Evolutionary conservation across 2,113 vertebrate genomes (phyloP).

Genomic region (Diadophis punctatus): DNA sequence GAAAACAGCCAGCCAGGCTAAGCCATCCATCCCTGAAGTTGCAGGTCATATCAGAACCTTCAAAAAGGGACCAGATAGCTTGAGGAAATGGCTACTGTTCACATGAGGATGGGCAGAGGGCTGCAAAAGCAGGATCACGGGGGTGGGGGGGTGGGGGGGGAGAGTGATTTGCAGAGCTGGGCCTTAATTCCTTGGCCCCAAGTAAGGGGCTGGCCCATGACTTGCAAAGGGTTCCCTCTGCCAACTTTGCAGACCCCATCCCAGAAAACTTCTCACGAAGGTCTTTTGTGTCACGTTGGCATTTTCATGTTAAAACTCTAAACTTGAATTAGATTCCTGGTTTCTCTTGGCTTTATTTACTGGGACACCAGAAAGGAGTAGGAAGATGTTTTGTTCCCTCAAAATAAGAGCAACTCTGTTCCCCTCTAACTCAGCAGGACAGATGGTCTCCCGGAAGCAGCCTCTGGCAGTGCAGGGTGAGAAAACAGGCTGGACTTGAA

Average conservation of each 20-base stretch:
- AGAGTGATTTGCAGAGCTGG: neutral
- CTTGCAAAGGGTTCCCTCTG: neutral
- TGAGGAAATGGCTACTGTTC: neutral
- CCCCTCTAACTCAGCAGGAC: neutral
- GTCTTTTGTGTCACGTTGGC: fast-evolving
- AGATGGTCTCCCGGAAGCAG: neutral
- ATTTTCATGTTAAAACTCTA: neutral
- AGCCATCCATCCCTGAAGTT: neutral
- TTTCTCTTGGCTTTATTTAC: neutral
- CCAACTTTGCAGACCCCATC: neutral
- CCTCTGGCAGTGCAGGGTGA: neutral
- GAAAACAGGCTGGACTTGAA: neutral
- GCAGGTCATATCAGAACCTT: neutral
- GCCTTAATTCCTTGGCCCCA: neutral
- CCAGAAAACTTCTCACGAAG: neutral
- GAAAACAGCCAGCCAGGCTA: neutral
- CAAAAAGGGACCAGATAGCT: neutral
- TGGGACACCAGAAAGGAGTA: fast-evolving
- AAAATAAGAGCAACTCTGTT: neutral
- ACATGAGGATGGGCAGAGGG: neutral
- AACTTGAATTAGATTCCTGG: neutral
- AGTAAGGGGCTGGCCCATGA: neutral
- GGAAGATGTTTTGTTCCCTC: fast-evolving
- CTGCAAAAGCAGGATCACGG: neutral
- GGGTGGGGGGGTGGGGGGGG: too few species aligned